Evolutionary conservation across 2,113 vertebrate species (phyloP), one percentile per base, ranked within the genome.

Genomic region (Aplodontia rufa): DNA sequence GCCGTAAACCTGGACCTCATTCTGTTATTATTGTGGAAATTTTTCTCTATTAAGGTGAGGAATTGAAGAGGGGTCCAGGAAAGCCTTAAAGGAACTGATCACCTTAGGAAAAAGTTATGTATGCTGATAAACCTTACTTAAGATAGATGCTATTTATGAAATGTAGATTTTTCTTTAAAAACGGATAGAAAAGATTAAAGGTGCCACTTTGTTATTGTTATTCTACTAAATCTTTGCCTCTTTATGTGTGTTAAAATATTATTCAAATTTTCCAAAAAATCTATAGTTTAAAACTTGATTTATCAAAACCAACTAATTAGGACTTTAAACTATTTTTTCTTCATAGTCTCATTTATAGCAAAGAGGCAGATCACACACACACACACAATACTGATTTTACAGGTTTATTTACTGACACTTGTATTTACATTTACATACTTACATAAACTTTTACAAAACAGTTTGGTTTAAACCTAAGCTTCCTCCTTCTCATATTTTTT

Each of bases 181-280:
- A 86, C 37, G 8, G 22, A 42, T 53, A 80, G 42, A 85, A 45
- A 84, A 79, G 32, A 47, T 82, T 30, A 37, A 91, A 71, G 69
- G 30, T 26, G 32, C 6, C 55, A 78, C 11, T 82, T 26, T 82
- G 35, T 93, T 85, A 53, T 26, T 82, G 35, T 93, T 85, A 53
- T 47, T 45, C 40, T 90, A 68, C n/a, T 96, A 78, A 93, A 78
- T n/a, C n/a, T 37, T 4, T n/a, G 8, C 72, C 5, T 89, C 47
- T 30, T 74, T 11, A 66, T 75, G 26, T 79, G n/a, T 62, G 55
- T 86, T 71, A 60, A 62, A 55, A 35, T 83, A 81, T 40, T 78
- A 42, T 16, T 95, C 24, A 86, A 32, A 74, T 16, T 68, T 97
- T 83, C 55, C 79, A 76, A 85, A 79, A 91, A 88, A 79, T 53